Evolutionary conservation across 2,797 vertebrate species (phyloP).

Genomic region (Loriculus beryllinus): DNA sequence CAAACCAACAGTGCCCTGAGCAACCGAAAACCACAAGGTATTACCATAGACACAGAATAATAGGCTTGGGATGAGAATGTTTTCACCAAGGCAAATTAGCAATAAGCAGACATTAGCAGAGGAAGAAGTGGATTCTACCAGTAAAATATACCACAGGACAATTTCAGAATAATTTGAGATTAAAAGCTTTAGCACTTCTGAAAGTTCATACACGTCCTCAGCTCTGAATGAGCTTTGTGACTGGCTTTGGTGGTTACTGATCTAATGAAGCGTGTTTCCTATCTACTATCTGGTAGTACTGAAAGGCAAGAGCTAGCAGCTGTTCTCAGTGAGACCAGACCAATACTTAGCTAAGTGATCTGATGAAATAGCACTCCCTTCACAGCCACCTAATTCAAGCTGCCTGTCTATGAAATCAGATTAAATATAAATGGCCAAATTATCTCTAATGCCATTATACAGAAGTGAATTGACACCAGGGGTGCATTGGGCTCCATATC

Average conservation of each 20-base stretch:
- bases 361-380: neutral
- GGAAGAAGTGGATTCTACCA: neutral
- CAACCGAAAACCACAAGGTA: neutral
- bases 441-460: neutral
- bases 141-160: neutral
- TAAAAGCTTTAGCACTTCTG: neutral
- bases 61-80: neutral
- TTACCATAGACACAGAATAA: neutral
- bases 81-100: neutral
- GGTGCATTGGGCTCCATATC: neutral
- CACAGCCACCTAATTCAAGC: neutral
- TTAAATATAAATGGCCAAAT: conserved; percentile 23
- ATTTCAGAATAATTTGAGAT: neutral
- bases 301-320: neutral
- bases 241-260: neutral
- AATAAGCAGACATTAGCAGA: neutral
- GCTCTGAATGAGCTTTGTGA: neutral
- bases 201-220: neutral
- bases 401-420: neutral
- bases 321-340: neutral
- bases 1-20: neutral
- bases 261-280: neutral
- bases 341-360: neutral
- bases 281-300: neutral
- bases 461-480: neutral